Evolutionary conservation across 2,888 invertebrate genomes (phyloP).

Genomic region (Parnassius smintheus): DNA sequence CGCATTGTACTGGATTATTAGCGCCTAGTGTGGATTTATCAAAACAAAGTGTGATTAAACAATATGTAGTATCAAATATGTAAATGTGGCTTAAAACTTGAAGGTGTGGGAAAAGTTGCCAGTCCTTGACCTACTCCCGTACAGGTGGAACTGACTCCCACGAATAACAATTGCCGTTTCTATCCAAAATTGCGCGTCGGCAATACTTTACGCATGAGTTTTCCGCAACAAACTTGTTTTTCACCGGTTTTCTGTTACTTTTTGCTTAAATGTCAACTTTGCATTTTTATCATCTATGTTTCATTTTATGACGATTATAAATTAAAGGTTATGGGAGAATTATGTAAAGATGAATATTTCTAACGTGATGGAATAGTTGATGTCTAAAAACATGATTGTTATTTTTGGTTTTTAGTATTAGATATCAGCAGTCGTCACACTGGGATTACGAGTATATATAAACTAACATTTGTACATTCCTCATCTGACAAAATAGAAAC

Average conservation of each 20-base stretch:
- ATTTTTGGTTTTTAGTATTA: too few relatives aligned
- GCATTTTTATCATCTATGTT: slow-evolving; percentile 28
- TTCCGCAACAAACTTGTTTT: slow-evolving; percentile 41
- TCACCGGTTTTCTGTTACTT: slow-evolving; percentile 34
- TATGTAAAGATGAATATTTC: slow-evolving; percentile 6
- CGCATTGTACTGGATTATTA: too few relatives aligned
- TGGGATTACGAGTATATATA: too few relatives aligned
- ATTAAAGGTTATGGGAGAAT: slow-evolving; percentile 13
- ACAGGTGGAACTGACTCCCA: slow-evolving; percentile 46
- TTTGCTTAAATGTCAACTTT: slow-evolving; percentile 38
- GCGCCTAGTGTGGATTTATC: too few relatives aligned
- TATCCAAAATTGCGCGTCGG: slow-evolving; percentile 38
- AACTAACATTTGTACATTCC: slow-evolving; percentile 5
- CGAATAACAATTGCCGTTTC: slow-evolving; percentile 55
- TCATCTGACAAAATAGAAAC: slow-evolving; percentile 8
- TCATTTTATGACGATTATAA: slow-evolving; percentile 19
- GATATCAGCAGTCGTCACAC: too few relatives aligned
- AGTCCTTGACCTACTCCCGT: slow-evolving; percentile 59
- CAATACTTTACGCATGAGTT: slow-evolving; percentile 32
- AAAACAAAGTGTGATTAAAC: slow-evolving; percentile 1
- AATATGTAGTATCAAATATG: slow-evolving; percentile 14
- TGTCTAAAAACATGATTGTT: too few relatives aligned
- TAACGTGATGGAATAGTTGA: not conserved
- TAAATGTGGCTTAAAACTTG: slow-evolving; percentile 27
- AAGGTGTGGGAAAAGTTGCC: slow-evolving; percentile 53